Evolutionary conservation across 2,888 invertebrate species (phyloP), one percentile per base, ranked within the genome.

Genomic region (Stratiomys singularior): DNA sequence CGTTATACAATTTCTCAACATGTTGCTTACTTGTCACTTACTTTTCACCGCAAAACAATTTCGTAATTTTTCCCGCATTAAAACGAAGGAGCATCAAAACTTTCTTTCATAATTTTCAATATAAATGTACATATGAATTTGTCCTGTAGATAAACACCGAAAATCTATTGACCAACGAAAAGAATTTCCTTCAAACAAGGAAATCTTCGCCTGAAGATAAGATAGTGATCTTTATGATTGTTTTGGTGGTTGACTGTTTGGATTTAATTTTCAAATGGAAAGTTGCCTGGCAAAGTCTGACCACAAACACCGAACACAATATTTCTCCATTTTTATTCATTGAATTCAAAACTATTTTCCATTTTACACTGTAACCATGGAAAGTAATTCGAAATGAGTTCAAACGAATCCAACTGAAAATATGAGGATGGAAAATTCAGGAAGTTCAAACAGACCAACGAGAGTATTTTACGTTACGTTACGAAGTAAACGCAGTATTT

Each of bases 31-130:
- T 47, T 71, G 47, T 58, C 58, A 30, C 27, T 37, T 74, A 58
- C 60, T 58, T 74, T 58, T 74, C 74, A 21, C 37, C 23, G 52
- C 30, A 58, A 58, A 60, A 58, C 60, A 60, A 60, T 74, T 25
- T 37, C 13, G 18, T 66, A 66, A 66, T n/a, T 66, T 30, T 66
- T 18, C 18, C 4, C 3, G n/a, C 4, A 9, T 13, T 18, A 13
- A 18, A 18, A 4, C 52, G 52, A 52, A 52, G 15, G 15, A 52
- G 52, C 52, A 52, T 18, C 4, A 4, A 52, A 52, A 52, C 52
- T n/a, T 60, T 25, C n/a, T 23, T 7, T 60, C 60, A 60, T 60
- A 60, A 30, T 66, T 37, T 66, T 66, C n/a, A 30, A 37, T 66
- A 18, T 66, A 37, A 66, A 21, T 66, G 66, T 25, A 25, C 60